Percentiles rank a stretch among this genome's conserved stretches.
These are phyloP conservation scores for Poeciliopsis presidionis DNA, from an alignment of 2,797 vertebrate genomes.

Conservation along the genomic window DNA sequence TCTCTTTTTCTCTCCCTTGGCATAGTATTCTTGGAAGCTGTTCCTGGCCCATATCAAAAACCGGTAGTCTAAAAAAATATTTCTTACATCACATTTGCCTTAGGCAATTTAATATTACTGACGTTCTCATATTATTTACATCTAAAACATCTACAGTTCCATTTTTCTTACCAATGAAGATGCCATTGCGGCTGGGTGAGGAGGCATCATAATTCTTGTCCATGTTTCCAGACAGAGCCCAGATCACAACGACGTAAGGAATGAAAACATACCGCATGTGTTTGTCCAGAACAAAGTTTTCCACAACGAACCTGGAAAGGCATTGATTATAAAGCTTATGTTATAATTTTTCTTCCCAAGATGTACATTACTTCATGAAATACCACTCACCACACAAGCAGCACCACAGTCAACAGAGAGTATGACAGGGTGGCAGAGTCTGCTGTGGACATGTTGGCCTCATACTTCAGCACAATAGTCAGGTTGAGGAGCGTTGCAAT, in stretches of 20 bases:
- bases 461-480: constrained; percentile 79
- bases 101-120: not conserved
- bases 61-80: not conserved
- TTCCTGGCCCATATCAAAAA: not conserved
- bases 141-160: not conserved
- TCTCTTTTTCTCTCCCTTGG: not conserved
- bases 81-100: not conserved
- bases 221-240: constrained; percentile 77
- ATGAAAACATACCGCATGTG: constrained; percentile 84
- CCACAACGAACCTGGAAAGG: constrained; percentile 80
- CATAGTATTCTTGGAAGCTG: not conserved
- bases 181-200: constrained; percentile 63
- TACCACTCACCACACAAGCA: constrained; percentile 70
- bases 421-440: constrained; percentile 77
- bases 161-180: constrained; percentile 81
- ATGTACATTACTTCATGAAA: not conserved
- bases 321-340: not conserved
- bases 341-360: not conserved
- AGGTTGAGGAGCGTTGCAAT: constrained; percentile 88
- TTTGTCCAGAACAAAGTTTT: constrained; percentile 83
- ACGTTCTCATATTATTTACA: not conserved
- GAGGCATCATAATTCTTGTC: constrained; percentile 69
- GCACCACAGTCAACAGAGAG: constrained; percentile 61
- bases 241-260: constrained; percentile 82
- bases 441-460: constrained; percentile 56